Percentiles rank a stretch among this genome's conserved stretches.
Evolutionary conservation across 2,113 vertebrate genomes (phyloP).

Genomic region (Noctilio leporinus): DNA sequence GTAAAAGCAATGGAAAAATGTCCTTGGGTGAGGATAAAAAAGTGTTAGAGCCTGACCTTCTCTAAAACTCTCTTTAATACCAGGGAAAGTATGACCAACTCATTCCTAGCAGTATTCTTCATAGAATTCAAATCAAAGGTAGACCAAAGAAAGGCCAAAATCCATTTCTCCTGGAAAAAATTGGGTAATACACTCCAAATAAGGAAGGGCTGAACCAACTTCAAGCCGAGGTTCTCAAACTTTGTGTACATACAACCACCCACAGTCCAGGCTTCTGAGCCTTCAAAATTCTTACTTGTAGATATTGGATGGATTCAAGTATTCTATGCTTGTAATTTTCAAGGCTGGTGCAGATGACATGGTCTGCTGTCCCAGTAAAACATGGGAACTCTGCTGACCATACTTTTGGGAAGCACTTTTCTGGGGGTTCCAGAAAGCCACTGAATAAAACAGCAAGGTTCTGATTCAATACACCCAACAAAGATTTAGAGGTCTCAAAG

Average conservation of each 20-base stretch:
- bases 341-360: not conserved
- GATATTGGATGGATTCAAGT: not conserved
- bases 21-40: no score
- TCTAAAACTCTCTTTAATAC: not conserved
- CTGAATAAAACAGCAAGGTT: not conserved
- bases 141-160: not conserved
- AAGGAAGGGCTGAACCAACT: not conserved
- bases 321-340: not conserved
- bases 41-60: not conserved
- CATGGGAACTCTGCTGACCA: not conserved
- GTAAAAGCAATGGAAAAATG: no score
- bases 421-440: not conserved
- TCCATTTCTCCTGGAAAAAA: not conserved
- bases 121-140: conserved; percentile 17
- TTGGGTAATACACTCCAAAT: not conserved
- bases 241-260: not conserved
- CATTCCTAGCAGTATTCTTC: not conserved
- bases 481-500: conserved; percentile 12
- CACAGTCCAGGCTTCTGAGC: not conserved
- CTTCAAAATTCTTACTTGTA: not conserved
- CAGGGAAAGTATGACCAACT: not conserved
- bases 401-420: not conserved
- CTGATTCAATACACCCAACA: not conserved
- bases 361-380: no score
- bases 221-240: not conserved